Conservation (phyloP, 2,888 invertebrate species). For the Synanthedon myopaeformis region DNA sequence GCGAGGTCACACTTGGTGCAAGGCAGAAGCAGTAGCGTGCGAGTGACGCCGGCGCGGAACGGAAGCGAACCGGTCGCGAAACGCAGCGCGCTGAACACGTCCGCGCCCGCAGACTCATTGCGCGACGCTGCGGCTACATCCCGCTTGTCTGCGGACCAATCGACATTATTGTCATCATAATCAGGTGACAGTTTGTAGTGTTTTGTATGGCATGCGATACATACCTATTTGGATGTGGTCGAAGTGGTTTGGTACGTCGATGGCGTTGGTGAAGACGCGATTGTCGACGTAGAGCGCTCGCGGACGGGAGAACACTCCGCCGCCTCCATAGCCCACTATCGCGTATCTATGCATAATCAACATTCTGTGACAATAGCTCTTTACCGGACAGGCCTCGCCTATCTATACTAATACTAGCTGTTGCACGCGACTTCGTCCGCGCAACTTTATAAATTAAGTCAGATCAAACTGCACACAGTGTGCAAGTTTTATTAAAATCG, state of each 20-base stretch:
- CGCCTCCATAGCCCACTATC: slow-evolving; percentile 85
- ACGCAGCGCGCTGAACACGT: slow-evolving; percentile 82
- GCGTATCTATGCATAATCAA: slow-evolving; percentile 74
- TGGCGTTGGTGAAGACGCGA: slow-evolving; percentile 75
- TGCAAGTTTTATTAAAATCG: too few species aligned
- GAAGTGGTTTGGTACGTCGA: slow-evolving; percentile 75
- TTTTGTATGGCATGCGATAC: slow-evolving; percentile 4
- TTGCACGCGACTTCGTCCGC: too few species aligned
- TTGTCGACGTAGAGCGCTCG: slow-evolving; percentile 80
- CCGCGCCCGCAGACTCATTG: slow-evolving; percentile 41
- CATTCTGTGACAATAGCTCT: too few species aligned
- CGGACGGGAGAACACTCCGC: slow-evolving; percentile 78
- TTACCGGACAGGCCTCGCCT: slow-evolving; percentile 7
- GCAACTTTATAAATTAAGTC: too few species aligned
- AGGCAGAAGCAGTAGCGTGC: slow-evolving; percentile 83
- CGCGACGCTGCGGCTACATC: slow-evolving; percentile 13
- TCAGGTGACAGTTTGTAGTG: too few species aligned
- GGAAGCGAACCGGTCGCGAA: slow-evolving; percentile 76
- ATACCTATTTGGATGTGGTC: slow-evolving; percentile 76
- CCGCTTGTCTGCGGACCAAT: neutral
- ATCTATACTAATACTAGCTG: too few species aligned
- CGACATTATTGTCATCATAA: neutral
- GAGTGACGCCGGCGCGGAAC: slow-evolving; percentile 86
- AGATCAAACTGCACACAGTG: too few species aligned
- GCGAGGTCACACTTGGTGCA: slow-evolving; percentile 80